Evolutionary conservation across 2,113 vertebrate species (phyloP).

Genomic region (Scalopus aquaticus): DNA sequence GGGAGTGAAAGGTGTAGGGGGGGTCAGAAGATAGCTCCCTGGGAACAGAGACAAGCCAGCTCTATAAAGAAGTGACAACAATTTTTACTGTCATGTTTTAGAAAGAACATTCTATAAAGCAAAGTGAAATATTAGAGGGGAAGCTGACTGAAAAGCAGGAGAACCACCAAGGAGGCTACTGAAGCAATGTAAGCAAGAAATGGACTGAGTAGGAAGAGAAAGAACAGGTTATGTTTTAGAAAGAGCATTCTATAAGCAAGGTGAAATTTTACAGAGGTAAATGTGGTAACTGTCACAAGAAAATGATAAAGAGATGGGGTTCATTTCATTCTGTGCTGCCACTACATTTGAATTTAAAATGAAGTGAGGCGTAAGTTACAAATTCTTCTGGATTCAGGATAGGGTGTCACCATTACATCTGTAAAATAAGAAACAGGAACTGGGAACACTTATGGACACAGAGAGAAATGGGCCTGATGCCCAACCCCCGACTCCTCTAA

Average conservation of each 20-base stretch:
- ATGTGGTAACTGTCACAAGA: not conserved
- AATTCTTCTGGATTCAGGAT: conserved; percentile 16
- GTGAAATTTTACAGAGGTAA: not conserved
- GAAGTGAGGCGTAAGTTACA: not conserved
- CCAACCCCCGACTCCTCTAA: not conserved
- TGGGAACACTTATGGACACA: not conserved
- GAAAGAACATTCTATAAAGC: not conserved
- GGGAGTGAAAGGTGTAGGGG: too few relatives aligned
- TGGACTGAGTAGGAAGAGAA: not conserved
- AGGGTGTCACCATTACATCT: not conserved
- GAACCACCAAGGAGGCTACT: not conserved
- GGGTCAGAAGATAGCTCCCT: not conserved
- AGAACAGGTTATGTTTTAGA: not conserved
- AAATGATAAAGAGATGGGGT: not conserved
- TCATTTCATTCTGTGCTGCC: not conserved
- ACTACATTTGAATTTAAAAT: not conserved
- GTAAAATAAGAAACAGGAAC: not conserved
- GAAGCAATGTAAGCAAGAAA: not conserved
- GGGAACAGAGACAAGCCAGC: not conserved
- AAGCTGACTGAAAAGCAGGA: not conserved
- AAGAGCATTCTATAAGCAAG: not conserved
- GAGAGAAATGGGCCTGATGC: not conserved
- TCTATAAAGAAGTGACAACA: not conserved
- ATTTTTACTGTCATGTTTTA: not conserved
- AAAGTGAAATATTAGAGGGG: too few relatives aligned